A percentile compares a stretch with the other conserved stretches of the same genome.
phyloP scores from a whole-genome alignment of 2,888 invertebrate genomes.

The Agrochola lota region DNA sequence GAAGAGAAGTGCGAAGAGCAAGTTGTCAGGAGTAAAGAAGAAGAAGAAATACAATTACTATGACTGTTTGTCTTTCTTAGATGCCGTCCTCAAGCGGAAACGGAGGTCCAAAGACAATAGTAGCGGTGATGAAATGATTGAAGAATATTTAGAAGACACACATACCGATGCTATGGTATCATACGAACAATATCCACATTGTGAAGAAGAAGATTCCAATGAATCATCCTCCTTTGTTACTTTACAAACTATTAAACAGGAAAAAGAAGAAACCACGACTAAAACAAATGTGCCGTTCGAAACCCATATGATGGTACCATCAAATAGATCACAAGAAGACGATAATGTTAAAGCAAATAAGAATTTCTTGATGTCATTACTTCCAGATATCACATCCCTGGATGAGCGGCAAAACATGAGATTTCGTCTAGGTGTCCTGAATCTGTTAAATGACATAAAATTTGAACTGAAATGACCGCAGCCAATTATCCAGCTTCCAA shows the following conservation, averaged over 20 bases:
- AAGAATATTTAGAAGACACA: constrained; percentile 40
- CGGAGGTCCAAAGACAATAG: neutral
- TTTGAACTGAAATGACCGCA: constrained; percentile 28
- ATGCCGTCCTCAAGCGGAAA: constrained; percentile 6
- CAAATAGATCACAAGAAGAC: constrained; percentile 7
- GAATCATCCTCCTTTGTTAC: constrained; percentile 6
- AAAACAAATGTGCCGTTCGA: constrained; percentile 3
- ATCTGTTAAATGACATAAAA: constrained; percentile 51
- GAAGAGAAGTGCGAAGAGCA: neutral
- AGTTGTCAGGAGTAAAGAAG: constrained; percentile 1
- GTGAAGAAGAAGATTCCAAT: constrained; percentile 15
- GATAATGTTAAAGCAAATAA: constrained; percentile 39
- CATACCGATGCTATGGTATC: neutral
- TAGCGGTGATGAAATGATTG: constrained; percentile 5
- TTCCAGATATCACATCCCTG: constrained; percentile 55
- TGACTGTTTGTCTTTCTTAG: constrained; percentile 45
- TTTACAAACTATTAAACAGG: constrained; percentile 8
- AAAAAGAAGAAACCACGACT: constrained; percentile 24
- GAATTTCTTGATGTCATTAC: constrained; percentile 53
- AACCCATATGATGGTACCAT: constrained; percentile 1
- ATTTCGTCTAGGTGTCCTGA: constrained; percentile 57
- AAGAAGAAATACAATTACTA: constrained; percentile 48
- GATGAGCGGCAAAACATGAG: constrained; percentile 44
- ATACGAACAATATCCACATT: neutral
- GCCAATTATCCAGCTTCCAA: neutral